phyloP scores from a whole-genome alignment of 2,797 vertebrate genomes.

The Geotrypetes seraphini region DNA sequence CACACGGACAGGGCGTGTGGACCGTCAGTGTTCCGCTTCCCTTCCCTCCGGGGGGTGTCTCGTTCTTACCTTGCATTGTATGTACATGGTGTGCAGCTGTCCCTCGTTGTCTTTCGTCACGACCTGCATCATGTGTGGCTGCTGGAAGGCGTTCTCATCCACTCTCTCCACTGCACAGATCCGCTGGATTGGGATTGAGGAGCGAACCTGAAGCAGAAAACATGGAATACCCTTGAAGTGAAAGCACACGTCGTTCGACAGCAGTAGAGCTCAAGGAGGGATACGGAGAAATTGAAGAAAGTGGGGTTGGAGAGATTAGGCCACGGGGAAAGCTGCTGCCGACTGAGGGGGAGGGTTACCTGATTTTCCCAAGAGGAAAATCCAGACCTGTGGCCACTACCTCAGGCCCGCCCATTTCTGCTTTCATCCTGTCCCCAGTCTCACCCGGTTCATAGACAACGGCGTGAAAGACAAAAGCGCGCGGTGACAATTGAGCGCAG shows the following conservation, averaged over 20 bases:
- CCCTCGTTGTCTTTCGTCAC: slow-evolving; percentile 61
- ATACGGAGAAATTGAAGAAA: fast-evolving
- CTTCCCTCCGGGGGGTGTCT: fast-evolving
- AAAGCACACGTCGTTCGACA: too few species aligned
- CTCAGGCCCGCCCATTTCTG: too few species aligned
- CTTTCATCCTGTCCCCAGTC: too few species aligned
- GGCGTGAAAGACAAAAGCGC: too few species aligned
- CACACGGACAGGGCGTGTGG: neutral
- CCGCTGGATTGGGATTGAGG: slow-evolving; percentile 57
- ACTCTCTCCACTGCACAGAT: slow-evolving; percentile 82
- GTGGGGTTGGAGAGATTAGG: neutral
- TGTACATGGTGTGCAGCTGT: slow-evolving; percentile 69
- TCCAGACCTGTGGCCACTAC: too few species aligned
- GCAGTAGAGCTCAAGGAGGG: too few species aligned
- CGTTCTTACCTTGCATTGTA: slow-evolving; percentile 81
- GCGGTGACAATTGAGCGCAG: too few species aligned
- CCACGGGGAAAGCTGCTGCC: too few species aligned
- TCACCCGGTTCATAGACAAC: too few species aligned
- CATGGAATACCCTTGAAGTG: too few species aligned
- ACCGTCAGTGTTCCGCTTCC: neutral
- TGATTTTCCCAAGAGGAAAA: too few species aligned
- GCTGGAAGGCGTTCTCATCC: slow-evolving; percentile 84
- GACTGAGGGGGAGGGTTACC: too few species aligned
- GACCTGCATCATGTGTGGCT: slow-evolving; percentile 83
- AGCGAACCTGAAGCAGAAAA: slow-evolving; percentile 49